These are phyloP conservation scores for Anabas testudineus DNA, from an alignment of 2,797 vertebrate genomes.

Conservation along the genomic window DNA sequence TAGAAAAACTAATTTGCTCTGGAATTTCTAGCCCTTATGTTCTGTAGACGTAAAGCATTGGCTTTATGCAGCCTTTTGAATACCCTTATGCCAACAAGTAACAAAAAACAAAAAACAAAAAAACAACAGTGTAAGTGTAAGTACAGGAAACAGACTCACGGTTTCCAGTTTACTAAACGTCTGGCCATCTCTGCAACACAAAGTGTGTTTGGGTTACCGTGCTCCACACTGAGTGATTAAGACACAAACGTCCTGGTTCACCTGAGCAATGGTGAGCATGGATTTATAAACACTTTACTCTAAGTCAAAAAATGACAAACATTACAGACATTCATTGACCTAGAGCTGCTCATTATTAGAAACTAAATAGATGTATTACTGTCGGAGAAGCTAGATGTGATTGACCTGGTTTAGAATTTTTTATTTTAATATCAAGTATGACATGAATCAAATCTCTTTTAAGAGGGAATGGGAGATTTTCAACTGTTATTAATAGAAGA, in stretches of 20 bases:
- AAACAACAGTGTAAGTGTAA: no score
- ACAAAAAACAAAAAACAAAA: slow-evolving; percentile 42
- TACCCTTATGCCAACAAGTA: slow-evolving; percentile 28
- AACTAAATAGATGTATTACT: background rate
- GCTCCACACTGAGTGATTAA: slow-evolving; percentile 27
- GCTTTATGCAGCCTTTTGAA: slow-evolving; percentile 55
- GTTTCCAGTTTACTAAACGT: slow-evolving; percentile 60
- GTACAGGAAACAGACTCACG: slow-evolving; percentile 52
- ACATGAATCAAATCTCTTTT: slow-evolving; percentile 2
- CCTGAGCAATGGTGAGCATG: slow-evolving; percentile 7
- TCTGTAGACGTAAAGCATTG: slow-evolving; percentile 52
- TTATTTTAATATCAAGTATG: slow-evolving; percentile 1
- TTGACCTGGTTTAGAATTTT: background rate
- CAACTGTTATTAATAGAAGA: no score
- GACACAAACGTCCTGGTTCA: slow-evolving; percentile 37
- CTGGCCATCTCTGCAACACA: slow-evolving; percentile 12
- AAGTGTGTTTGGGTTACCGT: slow-evolving; percentile 20
- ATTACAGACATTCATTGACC: background rate
- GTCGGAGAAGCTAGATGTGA: background rate
- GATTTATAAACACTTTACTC: background rate
- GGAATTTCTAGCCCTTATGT: slow-evolving; percentile 67
- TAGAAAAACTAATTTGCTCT: slow-evolving; percentile 64
- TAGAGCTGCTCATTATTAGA: background rate
- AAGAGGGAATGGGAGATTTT: background rate
- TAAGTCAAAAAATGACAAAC: slow-evolving; percentile 9